A percentile compares a stretch with the other conserved stretches of the same genome.
These are phyloP conservation scores for Diadumene lineata DNA, from an alignment of 92 coral and sea anemone species.

Conservation along the genomic window DNA sequence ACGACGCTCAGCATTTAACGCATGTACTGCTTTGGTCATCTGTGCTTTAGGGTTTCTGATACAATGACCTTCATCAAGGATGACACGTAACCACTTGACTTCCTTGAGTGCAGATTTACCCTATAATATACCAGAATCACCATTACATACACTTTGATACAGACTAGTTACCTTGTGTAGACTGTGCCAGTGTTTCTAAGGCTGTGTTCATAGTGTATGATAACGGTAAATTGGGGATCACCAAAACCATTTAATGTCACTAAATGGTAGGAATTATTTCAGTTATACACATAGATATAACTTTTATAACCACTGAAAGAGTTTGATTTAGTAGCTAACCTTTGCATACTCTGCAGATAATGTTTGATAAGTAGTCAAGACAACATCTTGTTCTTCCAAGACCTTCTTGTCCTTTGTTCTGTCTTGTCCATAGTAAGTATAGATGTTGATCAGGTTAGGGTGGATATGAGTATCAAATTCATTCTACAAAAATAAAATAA, in stretches of 20 bases:
- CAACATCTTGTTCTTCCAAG: slow-evolving; percentile 79
- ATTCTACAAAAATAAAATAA: slow-evolving; percentile 30
- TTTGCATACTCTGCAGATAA: slow-evolving; percentile 74
- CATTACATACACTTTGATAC: background rate
- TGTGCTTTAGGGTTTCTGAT: slow-evolving; percentile 77
- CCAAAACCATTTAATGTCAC: no score
- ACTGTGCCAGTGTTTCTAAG: no score
- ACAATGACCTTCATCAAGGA: slow-evolving; percentile 81
- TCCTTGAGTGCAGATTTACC: slow-evolving; percentile 67
- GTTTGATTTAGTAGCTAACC: slow-evolving; percentile 25
- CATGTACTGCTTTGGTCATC: slow-evolving; percentile 81
- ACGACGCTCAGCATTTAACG: slow-evolving; percentile 67
- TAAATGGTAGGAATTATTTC: no score
- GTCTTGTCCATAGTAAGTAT: slow-evolving; percentile 76
- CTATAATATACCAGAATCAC: slow-evolving; percentile 19
- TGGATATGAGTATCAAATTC: slow-evolving; percentile 70
- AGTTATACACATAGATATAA: no score
- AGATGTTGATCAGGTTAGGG: slow-evolving; percentile 58
- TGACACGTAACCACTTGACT: slow-evolving; percentile 64
- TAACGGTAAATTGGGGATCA: no score
- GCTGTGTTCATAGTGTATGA: no score
- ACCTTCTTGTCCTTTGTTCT: slow-evolving; percentile 60
- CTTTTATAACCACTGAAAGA: background rate
- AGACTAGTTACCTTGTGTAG: background rate
- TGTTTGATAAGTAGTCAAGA: slow-evolving; percentile 80